phyloP scores from a whole-genome alignment of 2,888 invertebrate species.

The Meganola albula region DNA sequence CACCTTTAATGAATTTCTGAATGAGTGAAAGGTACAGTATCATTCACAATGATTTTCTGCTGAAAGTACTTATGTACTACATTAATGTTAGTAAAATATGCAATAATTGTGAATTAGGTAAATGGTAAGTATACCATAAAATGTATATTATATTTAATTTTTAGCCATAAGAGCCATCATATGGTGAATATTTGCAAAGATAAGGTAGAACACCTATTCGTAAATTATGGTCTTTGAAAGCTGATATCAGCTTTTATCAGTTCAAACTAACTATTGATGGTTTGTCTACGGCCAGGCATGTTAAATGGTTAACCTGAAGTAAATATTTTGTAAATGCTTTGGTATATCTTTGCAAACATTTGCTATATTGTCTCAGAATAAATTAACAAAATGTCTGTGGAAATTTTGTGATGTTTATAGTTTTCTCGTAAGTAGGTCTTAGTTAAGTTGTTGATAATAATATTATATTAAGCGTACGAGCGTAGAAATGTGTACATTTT shows the following conservation, averaged over 20 bases:
- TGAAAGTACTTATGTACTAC: slow-evolving; percentile 25
- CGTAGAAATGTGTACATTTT: slow-evolving; percentile 63
- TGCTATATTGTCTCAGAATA: not conserved
- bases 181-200: slow-evolving; percentile 26
- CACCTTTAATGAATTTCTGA: slow-evolving; percentile 23
- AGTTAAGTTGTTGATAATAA: slow-evolving; percentile 67
- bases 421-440: slow-evolving; percentile 57
- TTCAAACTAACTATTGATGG: no score
- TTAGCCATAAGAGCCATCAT: slow-evolving; percentile 47
- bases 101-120: slow-evolving; percentile 37
- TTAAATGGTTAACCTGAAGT: no score
- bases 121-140: slow-evolving; percentile 20
- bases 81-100: slow-evolving; percentile 30
- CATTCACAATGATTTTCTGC: slow-evolving; percentile 30
- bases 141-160: slow-evolving; percentile 37
- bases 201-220: no score
- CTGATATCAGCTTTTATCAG: no score
- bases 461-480: slow-evolving; percentile 57
- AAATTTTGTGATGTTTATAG: slow-evolving; percentile 67
- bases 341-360: no score
- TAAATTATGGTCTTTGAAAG: no score
- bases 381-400: slow-evolving; percentile 35
- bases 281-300: no score
- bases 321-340: no score
- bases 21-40: slow-evolving; percentile 34